Percentiles rank a stretch among this genome's conserved stretches.
These are phyloP conservation scores for Venusia cambrica DNA, from an alignment of 2,888 invertebrate species.

Conservation along the genomic window DNA sequence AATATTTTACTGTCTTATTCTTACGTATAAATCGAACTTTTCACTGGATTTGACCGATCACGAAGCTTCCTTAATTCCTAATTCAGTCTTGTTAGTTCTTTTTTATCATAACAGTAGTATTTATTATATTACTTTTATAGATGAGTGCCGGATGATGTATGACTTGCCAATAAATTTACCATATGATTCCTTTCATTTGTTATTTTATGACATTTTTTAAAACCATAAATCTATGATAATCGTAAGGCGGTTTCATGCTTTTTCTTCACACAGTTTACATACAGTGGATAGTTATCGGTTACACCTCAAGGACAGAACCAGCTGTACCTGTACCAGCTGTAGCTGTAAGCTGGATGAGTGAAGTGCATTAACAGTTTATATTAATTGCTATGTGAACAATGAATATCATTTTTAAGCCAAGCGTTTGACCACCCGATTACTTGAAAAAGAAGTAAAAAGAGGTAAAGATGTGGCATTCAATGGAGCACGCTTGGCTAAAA, in stretches of 20 bases:
- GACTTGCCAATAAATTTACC: conserved; percentile 72
- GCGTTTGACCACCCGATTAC: no score
- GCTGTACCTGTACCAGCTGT: no score
- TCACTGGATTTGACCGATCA: conserved; percentile 50
- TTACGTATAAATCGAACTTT: conserved; percentile 57
- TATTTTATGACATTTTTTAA: conserved; percentile 55
- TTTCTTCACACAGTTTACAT: conserved; percentile 7
- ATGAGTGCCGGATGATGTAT: conserved; percentile 60
- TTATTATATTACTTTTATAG: conserved; percentile 48
- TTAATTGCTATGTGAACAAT: no score
- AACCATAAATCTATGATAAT: conserved; percentile 48
- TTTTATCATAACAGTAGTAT: conserved; percentile 57
- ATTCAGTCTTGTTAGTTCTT: conserved; percentile 47
- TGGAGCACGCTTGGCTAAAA: no score
- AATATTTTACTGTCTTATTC: conserved; percentile 52
- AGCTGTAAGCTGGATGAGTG: no score
- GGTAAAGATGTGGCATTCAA: no score
- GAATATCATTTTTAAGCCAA: no score
- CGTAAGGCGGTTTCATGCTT: conserved; percentile 18
- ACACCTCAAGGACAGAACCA: no score
- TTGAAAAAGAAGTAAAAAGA: no score
- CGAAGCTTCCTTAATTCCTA: conserved; percentile 55
- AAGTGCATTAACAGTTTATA: no score
- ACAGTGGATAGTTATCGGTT: no score
- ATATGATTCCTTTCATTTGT: conserved; percentile 78